Conservation (phyloP, 2,797 vertebrate species). For the Halcyon smyrnensis region DNA sequence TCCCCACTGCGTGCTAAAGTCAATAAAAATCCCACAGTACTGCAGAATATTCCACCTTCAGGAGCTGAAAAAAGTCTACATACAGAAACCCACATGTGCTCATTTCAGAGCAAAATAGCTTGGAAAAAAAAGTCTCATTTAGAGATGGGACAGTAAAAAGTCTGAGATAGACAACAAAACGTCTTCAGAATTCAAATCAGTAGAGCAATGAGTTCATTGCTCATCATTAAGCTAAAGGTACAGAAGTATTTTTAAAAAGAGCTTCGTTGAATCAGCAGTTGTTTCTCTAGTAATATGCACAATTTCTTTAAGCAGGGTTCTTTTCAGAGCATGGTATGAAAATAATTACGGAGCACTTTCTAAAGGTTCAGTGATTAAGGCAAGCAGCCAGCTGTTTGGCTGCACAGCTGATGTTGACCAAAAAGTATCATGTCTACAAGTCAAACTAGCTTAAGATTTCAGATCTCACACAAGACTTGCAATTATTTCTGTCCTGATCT, state of each 20-base stretch:
- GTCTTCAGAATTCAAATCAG: neutral
- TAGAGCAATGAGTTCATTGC: neutral
- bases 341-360: constrained; percentile 17
- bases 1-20: accelerated
- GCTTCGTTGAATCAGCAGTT: constrained; percentile 22
- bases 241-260: constrained; percentile 5
- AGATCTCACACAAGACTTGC: neutral
- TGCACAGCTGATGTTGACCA: constrained; percentile 34
- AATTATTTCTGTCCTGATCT: neutral
- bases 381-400: constrained; percentile 23
- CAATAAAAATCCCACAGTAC: neutral
- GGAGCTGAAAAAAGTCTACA: neutral
- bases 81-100: neutral
- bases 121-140: neutral
- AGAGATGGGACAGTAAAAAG: too few species aligned
- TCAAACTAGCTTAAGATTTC: neutral
- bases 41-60: neutral
- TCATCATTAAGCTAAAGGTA: constrained; percentile 27
- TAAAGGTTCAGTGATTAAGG: constrained; percentile 30
- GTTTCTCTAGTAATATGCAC: neutral
- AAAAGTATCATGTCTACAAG: neutral
- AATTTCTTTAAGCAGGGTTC: constrained; percentile 16
- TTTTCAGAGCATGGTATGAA: neutral
- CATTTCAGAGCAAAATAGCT: neutral
- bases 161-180: neutral